Percentiles rank a stretch among this genome's conserved stretches.
These are phyloP conservation scores for Fistularia commersonii DNA, from an alignment of 2,797 vertebrate species.

Conservation along the genomic window DNA sequence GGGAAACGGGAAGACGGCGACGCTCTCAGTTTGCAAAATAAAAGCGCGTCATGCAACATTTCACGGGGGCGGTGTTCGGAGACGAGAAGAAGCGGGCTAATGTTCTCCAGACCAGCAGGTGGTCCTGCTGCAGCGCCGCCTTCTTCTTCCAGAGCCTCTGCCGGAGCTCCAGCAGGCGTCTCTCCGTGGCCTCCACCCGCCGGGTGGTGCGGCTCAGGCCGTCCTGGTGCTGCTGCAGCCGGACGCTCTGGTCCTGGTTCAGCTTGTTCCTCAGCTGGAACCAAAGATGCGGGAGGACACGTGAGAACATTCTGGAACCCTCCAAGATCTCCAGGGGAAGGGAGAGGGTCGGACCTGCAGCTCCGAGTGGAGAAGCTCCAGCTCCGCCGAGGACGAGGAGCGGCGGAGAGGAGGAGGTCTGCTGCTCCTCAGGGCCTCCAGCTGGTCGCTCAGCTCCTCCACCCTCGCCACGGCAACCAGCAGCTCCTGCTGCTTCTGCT, in stretches of 20 bases:
- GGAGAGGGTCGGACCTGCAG: constrained; percentile 82
- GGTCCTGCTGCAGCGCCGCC: constrained; percentile 88
- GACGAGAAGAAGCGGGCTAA: no score
- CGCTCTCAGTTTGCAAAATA: no score
- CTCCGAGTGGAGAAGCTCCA: constrained; percentile 89
- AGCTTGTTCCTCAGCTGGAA: constrained; percentile 87
- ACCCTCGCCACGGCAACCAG: constrained; percentile 85
- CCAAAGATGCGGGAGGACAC: neutral
- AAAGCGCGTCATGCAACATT: no score
- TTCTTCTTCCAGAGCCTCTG: constrained; percentile 95
- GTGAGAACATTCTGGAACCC: no score
- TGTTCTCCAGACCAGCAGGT: constrained; percentile 38
- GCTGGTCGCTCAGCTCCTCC: constrained; percentile 88
- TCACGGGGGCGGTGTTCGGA: no score
- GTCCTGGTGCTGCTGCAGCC: constrained; percentile 91
- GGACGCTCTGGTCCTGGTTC: constrained; percentile 90
- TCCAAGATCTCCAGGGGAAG: no score
- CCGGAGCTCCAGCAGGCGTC: constrained; percentile 87
- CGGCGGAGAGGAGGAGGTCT: constrained; percentile 73
- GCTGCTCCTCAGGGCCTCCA: constrained; percentile 86
- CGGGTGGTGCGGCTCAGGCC: constrained; percentile 87
- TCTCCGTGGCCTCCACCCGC: constrained; percentile 89
- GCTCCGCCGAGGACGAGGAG: constrained; percentile 73
- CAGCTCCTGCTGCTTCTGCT: constrained; percentile 94
- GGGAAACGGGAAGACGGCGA: no score